Conservation (phyloP, 1,140 invertebrate genomes). For the Gryllus bimaculatus region DNA sequence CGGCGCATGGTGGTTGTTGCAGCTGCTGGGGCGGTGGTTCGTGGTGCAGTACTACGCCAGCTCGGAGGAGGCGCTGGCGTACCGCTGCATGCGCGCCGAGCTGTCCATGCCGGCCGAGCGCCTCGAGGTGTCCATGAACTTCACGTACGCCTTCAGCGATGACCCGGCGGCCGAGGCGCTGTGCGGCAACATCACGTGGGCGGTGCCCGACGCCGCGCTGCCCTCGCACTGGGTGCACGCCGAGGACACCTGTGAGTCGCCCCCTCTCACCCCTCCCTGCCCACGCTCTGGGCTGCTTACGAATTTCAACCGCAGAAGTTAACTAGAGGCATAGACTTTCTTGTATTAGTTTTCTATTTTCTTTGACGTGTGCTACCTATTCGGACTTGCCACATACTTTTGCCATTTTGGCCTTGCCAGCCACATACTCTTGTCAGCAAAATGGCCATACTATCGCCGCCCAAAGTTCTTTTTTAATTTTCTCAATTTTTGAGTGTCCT, state of each 20-base stretch:
- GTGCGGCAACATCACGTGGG: conserved; percentile 76
- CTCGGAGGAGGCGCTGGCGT: conserved; percentile 68
- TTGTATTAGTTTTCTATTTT: too few species aligned
- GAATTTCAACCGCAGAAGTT: too few species aligned
- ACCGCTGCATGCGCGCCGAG: conserved; percentile 72
- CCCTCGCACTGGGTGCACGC: conserved; percentile 77
- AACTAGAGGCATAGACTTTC: too few species aligned
- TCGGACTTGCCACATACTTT: too few species aligned
- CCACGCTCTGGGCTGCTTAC: too few species aligned
- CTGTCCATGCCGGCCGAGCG: conserved; percentile 45
- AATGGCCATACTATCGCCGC: too few species aligned
- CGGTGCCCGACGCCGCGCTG: conserved; percentile 54
- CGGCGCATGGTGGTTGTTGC: neutral
- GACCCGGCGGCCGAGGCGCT: conserved; percentile 70
- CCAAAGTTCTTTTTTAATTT: too few species aligned
- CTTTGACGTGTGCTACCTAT: too few species aligned
- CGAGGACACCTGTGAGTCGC: conserved; percentile 58
- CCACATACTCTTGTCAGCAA: too few species aligned
- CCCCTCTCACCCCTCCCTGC: too few species aligned
- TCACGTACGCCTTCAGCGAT: conserved; percentile 72
- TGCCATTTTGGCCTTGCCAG: too few species aligned
- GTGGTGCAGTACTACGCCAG: conserved; percentile 79
- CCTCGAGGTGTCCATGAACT: conserved; percentile 66
- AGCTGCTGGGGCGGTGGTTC: conserved; percentile 72
- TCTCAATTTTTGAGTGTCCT: too few species aligned